These are phyloP conservation scores for Andricus quercusramuli DNA, from an alignment of 2,888 invertebrate species.

Conservation along the genomic window DNA sequence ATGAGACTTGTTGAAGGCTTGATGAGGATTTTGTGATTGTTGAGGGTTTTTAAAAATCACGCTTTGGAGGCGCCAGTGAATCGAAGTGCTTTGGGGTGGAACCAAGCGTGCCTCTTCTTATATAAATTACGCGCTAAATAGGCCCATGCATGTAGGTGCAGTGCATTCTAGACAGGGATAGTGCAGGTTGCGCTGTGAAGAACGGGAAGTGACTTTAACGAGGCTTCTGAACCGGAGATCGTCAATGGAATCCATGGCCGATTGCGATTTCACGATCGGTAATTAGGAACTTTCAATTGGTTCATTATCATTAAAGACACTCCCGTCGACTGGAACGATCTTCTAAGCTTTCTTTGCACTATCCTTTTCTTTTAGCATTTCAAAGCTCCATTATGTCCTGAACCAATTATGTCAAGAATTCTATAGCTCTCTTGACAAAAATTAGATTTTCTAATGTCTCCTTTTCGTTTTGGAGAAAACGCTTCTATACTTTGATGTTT, in stretches of 20 bases:
- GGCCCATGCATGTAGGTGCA: conserved; percentile 60
- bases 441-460: neutral
- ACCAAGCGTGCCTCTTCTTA: conserved; percentile 76
- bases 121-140: conserved; percentile 77
- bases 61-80: conserved; percentile 69
- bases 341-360: neutral
- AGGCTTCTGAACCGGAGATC: conserved; percentile 47
- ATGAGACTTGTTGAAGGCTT: neutral
- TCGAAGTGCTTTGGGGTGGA: conserved; percentile 77
- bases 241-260: conserved; percentile 42
- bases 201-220: conserved; percentile 67
- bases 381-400: neutral
- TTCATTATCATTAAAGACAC: conserved; percentile 30
- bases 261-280: conserved; percentile 24
- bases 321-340: neutral
- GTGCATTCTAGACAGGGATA: conserved; percentile 44
- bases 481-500: neutral
- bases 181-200: conserved; percentile 49
- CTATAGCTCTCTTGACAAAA: neutral
- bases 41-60: conserved; percentile 46
- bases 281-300: conserved; percentile 39
- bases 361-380: neutral
- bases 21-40: neutral
- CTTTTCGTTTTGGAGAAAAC: conserved; percentile 14
- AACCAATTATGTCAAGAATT: neutral